Base-by-base conservation (phyloP, 2,113 vertebrate species). In the Gymnorhina tibicen region DNA sequence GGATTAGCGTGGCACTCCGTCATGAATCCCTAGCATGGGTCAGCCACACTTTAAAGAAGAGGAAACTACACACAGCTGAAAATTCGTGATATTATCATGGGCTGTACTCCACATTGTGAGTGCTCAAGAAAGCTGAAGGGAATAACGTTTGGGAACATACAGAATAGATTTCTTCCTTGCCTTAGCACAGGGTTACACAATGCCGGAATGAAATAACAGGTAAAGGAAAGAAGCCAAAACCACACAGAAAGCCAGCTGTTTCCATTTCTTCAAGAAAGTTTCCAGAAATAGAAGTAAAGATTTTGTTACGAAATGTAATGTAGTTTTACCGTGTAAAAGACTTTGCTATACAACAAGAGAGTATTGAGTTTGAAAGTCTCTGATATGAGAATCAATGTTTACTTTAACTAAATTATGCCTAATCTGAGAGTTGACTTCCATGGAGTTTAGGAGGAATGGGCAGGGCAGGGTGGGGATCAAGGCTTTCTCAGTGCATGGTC, bases 381-480 rank as follows among this genome's bases (percentile, higher is more conserved):
- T 50, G 7, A 37, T 50, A 13, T 26, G 22, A 82, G 16, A 64
- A 87, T 44, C 12, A 33, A 5, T 53, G 8, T 69, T 88, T 56
- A 18, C 12, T 58, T 3, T 28, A 69, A 39, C 2, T 16, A 32
- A 64, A 4, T 82, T 82, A 64, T 27, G 2, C 13, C 11, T 10
- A 2, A 41, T 49, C 18, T 60, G 24, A n/a, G 13, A 58, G 4
- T 30, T 66, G 26, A 24, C 16, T 70, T 56, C 18, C 1, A 1
- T 60, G 33, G 39, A 68, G 16, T 7, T 30, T 77, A 7, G 11
- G 16, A 89, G 9, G 4, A 72, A 13, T 21, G 15, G 17, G 8
- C 2, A 47, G 8, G 16, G 11, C n/a, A 49, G 11, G 9, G 4
- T 13, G 15, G 16, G 4, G 4, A 67, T 5, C 0, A 5, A 60